Evolutionary conservation across 2,113 vertebrate species (phyloP), one percentile per base, ranked within the genome.

Genomic region (Micromys minutus): DNA sequence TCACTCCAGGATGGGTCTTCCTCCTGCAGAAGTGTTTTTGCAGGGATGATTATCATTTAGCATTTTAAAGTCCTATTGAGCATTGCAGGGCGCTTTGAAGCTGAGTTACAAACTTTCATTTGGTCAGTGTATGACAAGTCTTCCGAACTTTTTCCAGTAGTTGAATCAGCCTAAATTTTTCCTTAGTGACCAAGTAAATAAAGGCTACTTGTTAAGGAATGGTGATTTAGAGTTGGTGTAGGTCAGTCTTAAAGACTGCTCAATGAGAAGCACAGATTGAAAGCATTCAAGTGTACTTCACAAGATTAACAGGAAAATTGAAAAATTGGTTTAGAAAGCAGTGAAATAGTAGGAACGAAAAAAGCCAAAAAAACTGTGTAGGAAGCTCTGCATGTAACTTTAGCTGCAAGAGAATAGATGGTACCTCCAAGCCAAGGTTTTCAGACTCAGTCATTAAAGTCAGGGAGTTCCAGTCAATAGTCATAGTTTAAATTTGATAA

Each of bases 131-230:
- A 84, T 95, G 67, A 80, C 15, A 85, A 6, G 96, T 86, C 29
- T 93, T 80, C 57, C 50, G 52, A 87, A 92, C 89, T 93, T 87
- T 95, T 95, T 91, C 55, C 92, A 91, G 50, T 95, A 96, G 93
- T 79, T 89, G 63, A 97, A 90, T 81, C 89, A 89, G 87, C 15
- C 76, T 91, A 45, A 96, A 93, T 57, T 96, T 57, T 71, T 3
- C 19, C 71, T 91, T n/a, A 24, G 72, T 95, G 89, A 87, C 74
- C 91, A 92, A 71, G 34, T 90, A 89, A 95, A 89, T 77, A 91
- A 50, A 92, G 95, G 34, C 50, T 74, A 19, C 55, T 95, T 90
- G 52, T 39, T 85, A 74, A 95, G 59, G 93, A 95, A 91, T 45
- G 93, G 71, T 76, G 74, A 87, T 61, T 93, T 87, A 95, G 77